Evolutionary conservation across 2,113 vertebrate species (phyloP), one percentile per base, ranked within the genome.

Genomic region (Lycaon pictus): DNA sequence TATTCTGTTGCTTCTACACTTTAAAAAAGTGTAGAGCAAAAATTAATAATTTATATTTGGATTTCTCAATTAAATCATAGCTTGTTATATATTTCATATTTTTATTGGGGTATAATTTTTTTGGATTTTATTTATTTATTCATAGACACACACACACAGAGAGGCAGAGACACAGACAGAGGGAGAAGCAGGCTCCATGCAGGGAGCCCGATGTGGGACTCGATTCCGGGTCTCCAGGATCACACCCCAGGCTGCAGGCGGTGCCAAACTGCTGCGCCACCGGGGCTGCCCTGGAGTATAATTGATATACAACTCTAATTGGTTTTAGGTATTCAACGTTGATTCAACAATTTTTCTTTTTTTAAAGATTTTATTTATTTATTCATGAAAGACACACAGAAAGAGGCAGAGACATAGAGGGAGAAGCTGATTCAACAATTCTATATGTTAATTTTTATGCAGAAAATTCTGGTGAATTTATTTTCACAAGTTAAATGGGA

Each of bases 401-500:
- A 43, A 43, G 43, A 43, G 43, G 43, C 43, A 43, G 43, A 43
- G 43, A 43, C 43, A 43, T 43, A 43, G 43, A 43, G 43, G 43
- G 43, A 43, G 7, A 43, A 43, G 43, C 43, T 43, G 43, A 43
- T 43, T 43, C 43, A 43, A 77, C 13, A 51, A 29, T 77, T 77
- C 74, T 77, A 9, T 51, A 76, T 23, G 25, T 17, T 77, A 51
- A 27, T 48, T 96, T 93, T 92, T 63, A 96, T 96, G 27, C 7
- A 88, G 9, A 80, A 72, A 82, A 72, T 93, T 82, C 7, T 63
- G 7, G 37, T 74, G 43, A 93, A 53, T 94, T 90, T 87, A 35
- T 88, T 88, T 85, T 43, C 35, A 67, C 77, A 77, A 91, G 15
- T 95, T 93, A 90, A 77, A 95, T 86, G 37, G 5, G 12, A 53